These are phyloP conservation scores for Rynchops niger DNA, from an alignment of 2,113 vertebrate species.

Conservation along the genomic window DNA sequence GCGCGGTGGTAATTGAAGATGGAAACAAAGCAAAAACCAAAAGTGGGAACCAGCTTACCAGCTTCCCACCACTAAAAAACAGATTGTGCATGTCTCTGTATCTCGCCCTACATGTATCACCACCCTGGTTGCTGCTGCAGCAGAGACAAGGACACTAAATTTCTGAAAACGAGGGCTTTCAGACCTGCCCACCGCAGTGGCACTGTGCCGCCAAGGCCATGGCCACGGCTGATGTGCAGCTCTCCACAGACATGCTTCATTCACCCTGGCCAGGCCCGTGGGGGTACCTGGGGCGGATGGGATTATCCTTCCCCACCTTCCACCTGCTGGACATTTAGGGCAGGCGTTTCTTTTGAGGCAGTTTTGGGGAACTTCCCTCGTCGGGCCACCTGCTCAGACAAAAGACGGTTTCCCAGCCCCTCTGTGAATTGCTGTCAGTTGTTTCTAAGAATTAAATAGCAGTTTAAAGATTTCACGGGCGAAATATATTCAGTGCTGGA, in stretches of 20 bases:
- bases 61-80: not conserved
- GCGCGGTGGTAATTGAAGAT: rapidly evolving
- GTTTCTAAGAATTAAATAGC: not conserved
- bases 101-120: not conserved
- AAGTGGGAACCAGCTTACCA: not conserved
- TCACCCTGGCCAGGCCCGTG: rapidly evolving
- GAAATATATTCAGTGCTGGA: not conserved
- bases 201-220: not conserved
- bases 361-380: not conserved
- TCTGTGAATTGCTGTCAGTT: not conserved
- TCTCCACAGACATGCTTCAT: rapidly evolving
- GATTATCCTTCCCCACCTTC: not conserved
- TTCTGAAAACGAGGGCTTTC: not conserved
- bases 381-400: rapidly evolving
- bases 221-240: rapidly evolving
- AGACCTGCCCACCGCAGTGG: rapidly evolving
- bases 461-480: not conserved
- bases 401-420: not conserved
- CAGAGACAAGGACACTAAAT: not conserved
- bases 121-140: not conserved
- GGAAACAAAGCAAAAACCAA: not conserved
- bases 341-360: not conserved
- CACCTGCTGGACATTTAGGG: not conserved
- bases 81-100: rapidly evolving
- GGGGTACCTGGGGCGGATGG: not conserved